Evolutionary conservation across 2,888 invertebrate species (phyloP).

Genomic region (Schizotus pectinicornis): DNA sequence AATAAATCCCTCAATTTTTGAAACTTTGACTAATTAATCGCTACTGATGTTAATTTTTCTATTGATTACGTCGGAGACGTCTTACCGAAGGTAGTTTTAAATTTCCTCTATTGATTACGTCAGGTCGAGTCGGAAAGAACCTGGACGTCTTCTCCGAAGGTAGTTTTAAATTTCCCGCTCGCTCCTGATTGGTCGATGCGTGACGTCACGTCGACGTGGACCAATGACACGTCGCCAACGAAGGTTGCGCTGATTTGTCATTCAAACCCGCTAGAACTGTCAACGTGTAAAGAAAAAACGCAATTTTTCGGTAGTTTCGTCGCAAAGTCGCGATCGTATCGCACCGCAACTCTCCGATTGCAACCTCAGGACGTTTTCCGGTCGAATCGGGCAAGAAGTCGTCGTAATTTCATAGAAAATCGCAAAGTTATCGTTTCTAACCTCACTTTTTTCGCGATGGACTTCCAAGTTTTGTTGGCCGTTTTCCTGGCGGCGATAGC

Average conservation of each 20-base stretch:
- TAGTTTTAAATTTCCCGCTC: too few species aligned
- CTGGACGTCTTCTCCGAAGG: too few species aligned
- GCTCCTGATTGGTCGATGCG: background rate
- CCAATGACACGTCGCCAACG: conserved; percentile 49
- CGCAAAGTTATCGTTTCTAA: conserved; percentile 3
- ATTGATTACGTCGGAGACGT: too few species aligned
- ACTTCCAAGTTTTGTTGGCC: conserved; percentile 38
- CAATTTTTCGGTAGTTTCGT: conserved; percentile 13
- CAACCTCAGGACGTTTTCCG: too few species aligned
- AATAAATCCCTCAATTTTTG: too few species aligned
- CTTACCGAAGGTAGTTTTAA: too few species aligned
- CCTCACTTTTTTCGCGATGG: conserved; percentile 35
- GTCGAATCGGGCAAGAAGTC: conserved; percentile 6
- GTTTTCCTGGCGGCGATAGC: conserved; percentile 49
- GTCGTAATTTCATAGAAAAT: conserved; percentile 2
- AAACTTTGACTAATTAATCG: too few species aligned
- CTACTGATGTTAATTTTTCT: too few species aligned
- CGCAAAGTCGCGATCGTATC: background rate
- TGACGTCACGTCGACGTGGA: conserved; percentile 40
- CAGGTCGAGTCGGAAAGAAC: too few species aligned
- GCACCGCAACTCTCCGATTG: background rate
- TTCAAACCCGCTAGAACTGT: conserved; percentile 19
- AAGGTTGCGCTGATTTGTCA: conserved; percentile 28
- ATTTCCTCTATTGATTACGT: too few species aligned
- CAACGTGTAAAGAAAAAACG: conserved; percentile 35